Evolutionary conservation across 1,140 invertebrate genomes (phyloP), one percentile per base, ranked within the genome.

Genomic region (Myzus persicae): DNA sequence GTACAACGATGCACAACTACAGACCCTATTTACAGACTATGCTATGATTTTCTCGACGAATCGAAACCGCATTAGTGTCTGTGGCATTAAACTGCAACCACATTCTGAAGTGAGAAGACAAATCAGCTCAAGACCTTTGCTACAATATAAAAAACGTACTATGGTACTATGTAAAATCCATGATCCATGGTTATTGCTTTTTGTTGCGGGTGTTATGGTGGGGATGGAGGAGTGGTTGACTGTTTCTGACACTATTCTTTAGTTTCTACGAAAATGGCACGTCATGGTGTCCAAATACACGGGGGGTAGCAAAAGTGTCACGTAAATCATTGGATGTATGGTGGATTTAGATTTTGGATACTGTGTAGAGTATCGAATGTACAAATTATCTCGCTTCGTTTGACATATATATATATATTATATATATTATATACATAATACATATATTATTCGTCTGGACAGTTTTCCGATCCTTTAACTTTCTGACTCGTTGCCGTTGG

Each of bases 191-290:
- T 42, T 76, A 76, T 36, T 76, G 59, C 31, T 76, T 11, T 84
- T 40, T 40, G 7, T 42, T 36, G 14, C 3, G 22, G 9, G 22
- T 11, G 82, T 84, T 40, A 31, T 67, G 4, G 31, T n/a, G 31
- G n/a, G 31, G n/a, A 31, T 9, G 9, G 9, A 31, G 0, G 26
- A 14, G n/a, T 14, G 5, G 8, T 44, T n/a, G 31, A 87, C 42
- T 87, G 42, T 31, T n/a, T 87, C 44, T 87, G 42, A 89, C 87
- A 51, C 46, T 51, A 89, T 38, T 89, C 44, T n/a, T 76, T 76
- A 36, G 42, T 51, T 51, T 51, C 20, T 48, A 38, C 8, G 87
- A 89, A 51, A 88, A 89, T 51, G 36, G 20, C n/a, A 36, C 46
- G n/a, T 51, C n/a, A 22, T 24, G 22, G 31, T 88, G 31, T 36